Conservation (phyloP, 23 tunicate species). For the Ascidia mentula region DNA sequence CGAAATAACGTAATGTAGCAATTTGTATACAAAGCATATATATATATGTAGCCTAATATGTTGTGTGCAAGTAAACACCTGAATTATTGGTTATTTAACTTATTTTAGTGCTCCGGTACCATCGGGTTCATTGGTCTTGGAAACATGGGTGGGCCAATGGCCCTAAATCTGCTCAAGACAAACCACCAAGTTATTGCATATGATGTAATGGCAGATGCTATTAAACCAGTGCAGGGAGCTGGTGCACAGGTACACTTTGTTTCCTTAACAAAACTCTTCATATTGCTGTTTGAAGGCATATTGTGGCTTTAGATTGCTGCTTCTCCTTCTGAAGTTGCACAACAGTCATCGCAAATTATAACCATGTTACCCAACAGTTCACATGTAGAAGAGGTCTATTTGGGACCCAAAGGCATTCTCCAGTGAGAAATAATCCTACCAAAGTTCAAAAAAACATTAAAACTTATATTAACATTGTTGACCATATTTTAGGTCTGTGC, state of each 20-base stretch:
- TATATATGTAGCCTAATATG: background rate
- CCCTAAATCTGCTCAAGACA: conserved; percentile 67
- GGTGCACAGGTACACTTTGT: conserved; percentile 55
- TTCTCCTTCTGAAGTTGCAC: conserved; percentile 87
- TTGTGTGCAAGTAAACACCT: background rate
- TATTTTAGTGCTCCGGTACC: conserved; percentile 22
- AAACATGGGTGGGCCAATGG: conserved; percentile 99
- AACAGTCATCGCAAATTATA: conserved; percentile 44
- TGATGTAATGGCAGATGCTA: conserved; percentile 61
- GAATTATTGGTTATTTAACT: background rate
- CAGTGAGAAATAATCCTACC: conserved; percentile 5
- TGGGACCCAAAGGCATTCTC: conserved; percentile 70
- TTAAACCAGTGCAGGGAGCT: conserved; percentile 42
- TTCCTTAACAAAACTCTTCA: background rate
- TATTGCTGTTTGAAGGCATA: background rate
- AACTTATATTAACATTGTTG: background rate
- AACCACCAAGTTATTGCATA: conserved; percentile 69
- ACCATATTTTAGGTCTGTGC: conserved; percentile 25
- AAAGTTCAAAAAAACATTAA: background rate
- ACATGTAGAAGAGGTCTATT: conserved; percentile 87
- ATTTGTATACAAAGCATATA: background rate
- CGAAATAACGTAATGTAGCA: background rate
- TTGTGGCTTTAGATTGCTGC: conserved; percentile 47
- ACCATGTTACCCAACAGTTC: conserved; percentile 95
- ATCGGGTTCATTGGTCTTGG: conserved; percentile 97